These are phyloP conservation scores for Adelphocoris suturalis DNA, from an alignment of 2,888 invertebrate species.

Conservation along the genomic window DNA sequence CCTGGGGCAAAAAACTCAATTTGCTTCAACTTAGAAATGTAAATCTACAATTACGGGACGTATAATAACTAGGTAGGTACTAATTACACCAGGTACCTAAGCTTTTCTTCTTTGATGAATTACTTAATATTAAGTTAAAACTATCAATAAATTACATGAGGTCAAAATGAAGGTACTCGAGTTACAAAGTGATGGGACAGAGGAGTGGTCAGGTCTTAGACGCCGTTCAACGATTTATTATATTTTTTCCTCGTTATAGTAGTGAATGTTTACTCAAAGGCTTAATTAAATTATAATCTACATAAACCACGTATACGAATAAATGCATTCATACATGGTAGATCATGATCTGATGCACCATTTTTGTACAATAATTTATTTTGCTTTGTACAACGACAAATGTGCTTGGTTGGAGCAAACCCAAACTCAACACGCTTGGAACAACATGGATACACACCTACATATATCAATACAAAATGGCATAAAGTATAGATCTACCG, in stretches of 20 bases:
- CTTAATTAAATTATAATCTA: too few species aligned
- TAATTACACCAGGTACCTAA: not conserved
- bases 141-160: slow-evolving; percentile 5
- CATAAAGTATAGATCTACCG: not conserved
- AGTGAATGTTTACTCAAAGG: too few species aligned
- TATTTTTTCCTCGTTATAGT: too few species aligned
- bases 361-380: not conserved
- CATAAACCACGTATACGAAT: too few species aligned
- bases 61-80: not conserved
- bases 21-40: too few species aligned
- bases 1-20: too few species aligned
- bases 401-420: not conserved
- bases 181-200: not conserved
- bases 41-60: not conserved
- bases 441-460: not conserved
- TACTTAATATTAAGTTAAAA: not conserved
- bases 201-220: not conserved
- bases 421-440: not conserved
- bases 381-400: not conserved
- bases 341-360: not conserved
- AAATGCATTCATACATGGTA: not conserved
- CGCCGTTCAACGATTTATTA: not conserved
- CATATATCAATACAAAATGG: too few species aligned
- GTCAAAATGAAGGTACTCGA: not conserved
- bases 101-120: not conserved